Evolutionary conservation across 2,797 vertebrate genomes (phyloP).

Genomic region (Anguilla anguilla): DNA sequence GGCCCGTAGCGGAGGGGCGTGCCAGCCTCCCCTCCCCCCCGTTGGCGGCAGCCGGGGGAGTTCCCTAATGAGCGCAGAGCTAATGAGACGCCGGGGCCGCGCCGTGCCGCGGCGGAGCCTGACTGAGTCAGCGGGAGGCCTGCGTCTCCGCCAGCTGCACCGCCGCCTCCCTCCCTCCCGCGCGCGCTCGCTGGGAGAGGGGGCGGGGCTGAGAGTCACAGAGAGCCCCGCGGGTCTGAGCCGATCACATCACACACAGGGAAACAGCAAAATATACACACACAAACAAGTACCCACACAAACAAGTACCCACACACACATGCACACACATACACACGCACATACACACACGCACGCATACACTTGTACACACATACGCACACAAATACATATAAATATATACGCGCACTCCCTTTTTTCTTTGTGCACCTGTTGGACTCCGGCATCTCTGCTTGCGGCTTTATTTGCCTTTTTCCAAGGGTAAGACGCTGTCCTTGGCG

Average conservation of each 20-base stretch:
- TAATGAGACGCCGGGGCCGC: neutral
- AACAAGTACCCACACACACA: rapidly evolving
- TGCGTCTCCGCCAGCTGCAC: neutral
- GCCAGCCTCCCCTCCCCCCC: neutral
- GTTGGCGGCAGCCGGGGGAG: neutral
- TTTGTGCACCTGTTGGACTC: neutral
- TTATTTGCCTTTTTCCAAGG: neutral
- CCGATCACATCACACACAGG: neutral
- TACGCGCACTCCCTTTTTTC: neutral
- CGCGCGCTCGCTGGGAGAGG: neutral
- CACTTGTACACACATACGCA: too few species aligned
- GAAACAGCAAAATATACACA: too few species aligned
- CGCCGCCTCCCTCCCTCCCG: neutral
- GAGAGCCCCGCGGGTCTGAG: neutral
- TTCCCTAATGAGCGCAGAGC: neutral
- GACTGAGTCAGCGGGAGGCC: neutral
- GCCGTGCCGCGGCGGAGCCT: neutral
- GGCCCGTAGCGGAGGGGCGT: neutral
- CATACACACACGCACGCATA: too few species aligned
- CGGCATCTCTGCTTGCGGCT: neutral
- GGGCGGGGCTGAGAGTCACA: neutral
- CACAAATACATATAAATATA: neutral
- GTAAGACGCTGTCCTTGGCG: neutral
- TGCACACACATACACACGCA: too few species aligned
- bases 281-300: neutral